Evolutionary conservation across 64 coral and sea anemone species (phyloP).

Genomic region (Actinia tenebrosa): DNA sequence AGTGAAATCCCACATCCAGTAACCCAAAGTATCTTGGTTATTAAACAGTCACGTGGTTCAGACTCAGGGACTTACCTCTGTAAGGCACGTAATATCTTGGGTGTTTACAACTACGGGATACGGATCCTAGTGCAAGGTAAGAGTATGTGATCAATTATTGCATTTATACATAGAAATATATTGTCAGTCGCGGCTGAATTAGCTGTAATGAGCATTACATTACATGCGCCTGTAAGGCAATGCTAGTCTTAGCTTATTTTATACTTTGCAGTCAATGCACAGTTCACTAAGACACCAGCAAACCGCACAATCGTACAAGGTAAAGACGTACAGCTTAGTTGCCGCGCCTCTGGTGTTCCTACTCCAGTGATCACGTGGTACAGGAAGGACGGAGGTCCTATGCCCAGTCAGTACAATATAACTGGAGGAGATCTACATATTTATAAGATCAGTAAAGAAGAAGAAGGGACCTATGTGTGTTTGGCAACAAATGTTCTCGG

Average conservation of each 20-base stretch:
- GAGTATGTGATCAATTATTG: too few species aligned
- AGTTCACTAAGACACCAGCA: not conserved
- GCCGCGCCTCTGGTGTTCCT: constrained; percentile 34
- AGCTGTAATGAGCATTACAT: too few species aligned
- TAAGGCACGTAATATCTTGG: constrained; percentile 22
- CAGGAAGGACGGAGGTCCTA: constrained; percentile 21
- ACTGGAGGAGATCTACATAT: constrained; percentile 3
- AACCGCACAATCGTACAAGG: constrained; percentile 8
- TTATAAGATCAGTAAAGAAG: not conserved
- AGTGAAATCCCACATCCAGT: not conserved
- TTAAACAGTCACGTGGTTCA: not conserved
- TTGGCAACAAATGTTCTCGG: constrained; percentile 30
- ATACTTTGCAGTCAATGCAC: not conserved
- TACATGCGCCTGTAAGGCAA: too few species aligned
- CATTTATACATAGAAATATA: too few species aligned
- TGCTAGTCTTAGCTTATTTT: too few species aligned
- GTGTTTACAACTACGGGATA: constrained; percentile 9
- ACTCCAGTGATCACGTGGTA: constrained; percentile 37
- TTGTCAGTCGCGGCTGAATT: too few species aligned
- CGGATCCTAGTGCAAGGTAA: not conserved
- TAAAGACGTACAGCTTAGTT: constrained; percentile 20
- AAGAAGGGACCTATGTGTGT: constrained; percentile 36
- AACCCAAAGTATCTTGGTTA: not conserved
- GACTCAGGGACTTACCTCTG: constrained; percentile 15
- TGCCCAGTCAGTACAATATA: not conserved